phyloP scores from a whole-genome alignment of 2,113 vertebrate species.

The Alces alces region DNA sequence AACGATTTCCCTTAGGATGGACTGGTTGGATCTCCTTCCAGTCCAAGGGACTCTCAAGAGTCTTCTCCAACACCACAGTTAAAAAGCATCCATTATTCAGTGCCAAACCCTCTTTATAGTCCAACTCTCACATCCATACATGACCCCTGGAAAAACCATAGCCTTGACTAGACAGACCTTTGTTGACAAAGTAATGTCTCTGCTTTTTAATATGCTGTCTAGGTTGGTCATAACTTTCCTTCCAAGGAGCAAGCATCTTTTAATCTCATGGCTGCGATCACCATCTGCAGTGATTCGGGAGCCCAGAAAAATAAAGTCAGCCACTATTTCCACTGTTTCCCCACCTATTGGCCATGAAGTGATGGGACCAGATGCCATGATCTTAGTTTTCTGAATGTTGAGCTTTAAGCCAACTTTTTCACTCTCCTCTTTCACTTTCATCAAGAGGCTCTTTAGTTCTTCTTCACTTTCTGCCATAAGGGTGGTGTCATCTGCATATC shows the following conservation, averaged over 20 bases:
- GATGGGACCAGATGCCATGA: background rate
- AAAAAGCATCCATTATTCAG: background rate
- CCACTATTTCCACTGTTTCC: background rate
- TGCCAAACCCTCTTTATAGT: background rate
- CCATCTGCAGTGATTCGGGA: background rate
- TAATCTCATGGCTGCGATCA: background rate
- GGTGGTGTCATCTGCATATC: background rate
- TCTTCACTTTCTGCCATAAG: background rate
- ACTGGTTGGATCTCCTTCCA: background rate
- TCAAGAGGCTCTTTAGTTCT: background rate
- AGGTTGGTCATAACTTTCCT: background rate
- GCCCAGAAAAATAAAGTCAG: background rate
- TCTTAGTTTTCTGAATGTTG: background rate
- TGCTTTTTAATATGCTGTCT: background rate
- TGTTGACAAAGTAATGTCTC: background rate
- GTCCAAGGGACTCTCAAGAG: background rate
- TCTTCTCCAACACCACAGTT: background rate
- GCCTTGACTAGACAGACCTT: accelerated
- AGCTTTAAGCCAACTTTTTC: background rate
- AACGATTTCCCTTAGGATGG: background rate
- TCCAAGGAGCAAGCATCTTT: background rate
- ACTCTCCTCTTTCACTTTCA: background rate
- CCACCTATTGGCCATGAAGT: background rate
- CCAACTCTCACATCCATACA: background rate
- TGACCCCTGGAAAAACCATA: background rate